phyloP scores from a whole-genome alignment of 2,888 invertebrate species.

The Caenorhabditis wallacei region DNA sequence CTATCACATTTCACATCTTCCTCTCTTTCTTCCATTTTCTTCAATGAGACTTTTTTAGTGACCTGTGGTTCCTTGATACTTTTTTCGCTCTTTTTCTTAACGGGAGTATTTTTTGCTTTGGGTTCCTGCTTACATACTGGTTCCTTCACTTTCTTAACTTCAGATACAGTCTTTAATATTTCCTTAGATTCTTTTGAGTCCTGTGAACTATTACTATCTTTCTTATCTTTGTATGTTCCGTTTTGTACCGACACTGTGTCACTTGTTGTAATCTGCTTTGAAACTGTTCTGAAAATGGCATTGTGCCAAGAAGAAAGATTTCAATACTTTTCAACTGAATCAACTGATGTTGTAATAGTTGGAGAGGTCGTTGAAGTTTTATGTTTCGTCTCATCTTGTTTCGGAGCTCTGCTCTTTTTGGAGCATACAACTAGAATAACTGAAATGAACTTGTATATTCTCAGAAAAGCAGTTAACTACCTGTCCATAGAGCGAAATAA shows the following conservation, averaged over 20 bases:
- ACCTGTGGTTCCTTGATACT: neutral
- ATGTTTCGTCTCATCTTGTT: constrained; percentile 3
- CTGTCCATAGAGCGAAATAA: constrained; percentile 26
- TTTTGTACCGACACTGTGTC: constrained; percentile 11
- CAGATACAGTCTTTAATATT: neutral
- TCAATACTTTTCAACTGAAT: constrained; percentile 8
- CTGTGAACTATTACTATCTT: constrained; percentile 14
- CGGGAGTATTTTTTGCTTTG: neutral
- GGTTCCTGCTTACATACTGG: neutral
- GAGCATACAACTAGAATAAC: constrained; percentile 25
- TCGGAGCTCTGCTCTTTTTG: constrained; percentile 13
- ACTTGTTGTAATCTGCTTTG: neutral
- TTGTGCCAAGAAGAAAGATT: neutral
- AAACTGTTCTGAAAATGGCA: neutral
- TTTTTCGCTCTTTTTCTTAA: neutral
- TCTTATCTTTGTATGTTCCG: constrained; percentile 11
- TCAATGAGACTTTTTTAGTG: constrained; percentile 7
- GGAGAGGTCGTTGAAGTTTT: constrained; percentile 9
- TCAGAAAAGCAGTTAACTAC: neutral
- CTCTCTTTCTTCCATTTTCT: neutral
- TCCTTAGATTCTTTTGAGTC: constrained; percentile 5
- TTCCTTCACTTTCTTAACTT: neutral
- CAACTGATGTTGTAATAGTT: neutral
- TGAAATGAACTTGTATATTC: neutral
- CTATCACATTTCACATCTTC: constrained; percentile 25